These are phyloP conservation scores for Antitype chi DNA, from an alignment of 2,888 invertebrate genomes.

Conservation along the genomic window DNA sequence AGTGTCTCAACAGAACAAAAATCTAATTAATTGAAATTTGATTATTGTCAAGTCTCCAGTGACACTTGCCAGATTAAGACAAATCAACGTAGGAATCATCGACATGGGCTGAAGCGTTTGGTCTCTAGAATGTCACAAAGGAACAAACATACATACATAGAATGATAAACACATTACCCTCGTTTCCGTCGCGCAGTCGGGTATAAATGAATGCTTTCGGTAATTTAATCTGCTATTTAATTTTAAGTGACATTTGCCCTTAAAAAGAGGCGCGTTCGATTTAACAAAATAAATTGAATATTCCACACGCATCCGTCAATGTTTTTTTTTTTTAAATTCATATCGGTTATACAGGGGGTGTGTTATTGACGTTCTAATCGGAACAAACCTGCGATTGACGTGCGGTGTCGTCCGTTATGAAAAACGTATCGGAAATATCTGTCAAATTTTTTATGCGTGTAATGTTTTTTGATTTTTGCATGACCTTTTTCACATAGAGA, in stretches of 20 bases:
- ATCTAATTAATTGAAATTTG: no score
- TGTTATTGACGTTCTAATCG: slow-evolving; percentile 60
- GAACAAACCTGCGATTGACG: slow-evolving; percentile 64
- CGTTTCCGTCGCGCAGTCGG: no score
- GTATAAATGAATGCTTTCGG: background rate
- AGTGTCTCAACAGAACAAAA: no score
- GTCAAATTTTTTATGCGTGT: slow-evolving; percentile 42
- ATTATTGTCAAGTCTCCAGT: no score
- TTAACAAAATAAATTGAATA: slow-evolving; percentile 36
- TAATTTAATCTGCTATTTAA: slow-evolving; percentile 18
- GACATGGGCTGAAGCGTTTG: no score
- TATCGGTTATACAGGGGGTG: slow-evolving; percentile 61
- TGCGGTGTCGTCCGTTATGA: slow-evolving; percentile 63
- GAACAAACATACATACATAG: no score
- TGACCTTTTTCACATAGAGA: slow-evolving; percentile 11
- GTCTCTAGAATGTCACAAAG: no score
- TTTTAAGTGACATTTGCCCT: background rate
- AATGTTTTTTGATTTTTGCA: slow-evolving; percentile 31
- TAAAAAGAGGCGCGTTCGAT: slow-evolving; percentile 35
- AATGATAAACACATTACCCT: no score
- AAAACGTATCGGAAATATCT: slow-evolving; percentile 52
- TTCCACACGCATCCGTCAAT: slow-evolving; percentile 30
- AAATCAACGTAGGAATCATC: no score
- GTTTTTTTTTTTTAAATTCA: slow-evolving; percentile 54
- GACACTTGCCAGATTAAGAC: no score